Evolutionary conservation across 37 sponge, comb jelly and placozoan genomes (phyloP).

Genomic region (Halichondria panicea): DNA sequence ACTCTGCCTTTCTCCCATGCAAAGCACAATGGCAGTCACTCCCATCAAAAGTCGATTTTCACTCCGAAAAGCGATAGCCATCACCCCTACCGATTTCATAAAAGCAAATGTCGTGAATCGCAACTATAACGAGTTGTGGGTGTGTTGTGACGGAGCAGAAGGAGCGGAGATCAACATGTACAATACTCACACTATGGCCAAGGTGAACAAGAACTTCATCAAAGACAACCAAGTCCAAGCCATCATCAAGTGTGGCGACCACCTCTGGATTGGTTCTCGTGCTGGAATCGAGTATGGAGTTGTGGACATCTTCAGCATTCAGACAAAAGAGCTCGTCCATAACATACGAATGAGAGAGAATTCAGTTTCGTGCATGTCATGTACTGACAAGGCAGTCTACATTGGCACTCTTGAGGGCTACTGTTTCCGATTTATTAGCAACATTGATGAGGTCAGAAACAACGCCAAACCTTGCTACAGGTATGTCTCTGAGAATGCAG

Average conservation of each 20-base stretch:
- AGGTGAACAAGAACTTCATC: constrained; percentile 23
- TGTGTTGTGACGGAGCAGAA: constrained; percentile 58
- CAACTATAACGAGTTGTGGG: constrained; percentile 55
- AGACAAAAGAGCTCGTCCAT: constrained; percentile 40
- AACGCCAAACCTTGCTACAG: constrained; percentile 22
- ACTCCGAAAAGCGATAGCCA: constrained; percentile 45
- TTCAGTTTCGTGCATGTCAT: constrained; percentile 55
- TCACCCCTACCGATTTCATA: constrained; percentile 5
- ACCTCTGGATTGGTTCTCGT: constrained; percentile 67
- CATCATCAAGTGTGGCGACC: constrained; percentile 50
- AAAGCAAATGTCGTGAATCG: not conserved
- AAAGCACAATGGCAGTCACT: constrained; percentile 43
- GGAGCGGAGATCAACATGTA: constrained; percentile 64
- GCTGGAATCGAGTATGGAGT: constrained; percentile 54
- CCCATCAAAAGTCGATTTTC: constrained; percentile 38
- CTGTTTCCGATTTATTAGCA: constrained; percentile 29
- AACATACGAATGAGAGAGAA: constrained; percentile 54
- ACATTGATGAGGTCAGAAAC: not conserved
- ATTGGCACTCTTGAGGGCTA: constrained; percentile 71
- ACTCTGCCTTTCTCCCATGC: constrained; percentile 19
- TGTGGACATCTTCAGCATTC: constrained; percentile 52
- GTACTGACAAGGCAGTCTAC: constrained; percentile 42
- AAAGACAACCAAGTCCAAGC: constrained; percentile 62
- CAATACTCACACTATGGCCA: constrained; percentile 52
- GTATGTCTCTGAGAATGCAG: constrained; percentile 53